These are phyloP conservation scores for Cherax quadricarinatus DNA, from an alignment of 1,140 invertebrate species.

Conservation along the genomic window DNA sequence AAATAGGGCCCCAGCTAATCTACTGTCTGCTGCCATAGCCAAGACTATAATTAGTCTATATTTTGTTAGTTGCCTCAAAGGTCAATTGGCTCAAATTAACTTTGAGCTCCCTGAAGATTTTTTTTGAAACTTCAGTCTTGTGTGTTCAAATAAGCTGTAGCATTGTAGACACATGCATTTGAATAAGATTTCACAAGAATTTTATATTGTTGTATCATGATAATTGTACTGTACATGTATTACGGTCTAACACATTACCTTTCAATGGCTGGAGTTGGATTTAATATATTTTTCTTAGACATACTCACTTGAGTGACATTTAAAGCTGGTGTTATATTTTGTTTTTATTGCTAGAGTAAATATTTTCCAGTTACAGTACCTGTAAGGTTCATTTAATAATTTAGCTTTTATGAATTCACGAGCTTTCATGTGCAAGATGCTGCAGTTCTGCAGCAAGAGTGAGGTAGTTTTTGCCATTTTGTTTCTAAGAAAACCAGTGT, in stretches of 20 bases:
- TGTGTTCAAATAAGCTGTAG: constrained; percentile 46
- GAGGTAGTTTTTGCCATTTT: not conserved
- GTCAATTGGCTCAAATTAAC: not conserved
- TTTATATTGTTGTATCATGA: constrained; percentile 26
- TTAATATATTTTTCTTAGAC: constrained; percentile 17
- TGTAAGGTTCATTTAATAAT: constrained; percentile 14
- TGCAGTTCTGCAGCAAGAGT: not conserved
- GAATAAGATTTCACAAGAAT: constrained; percentile 51
- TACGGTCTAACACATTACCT: constrained; percentile 43
- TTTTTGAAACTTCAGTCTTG: constrained; percentile 37
- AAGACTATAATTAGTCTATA: constrained; percentile 15
- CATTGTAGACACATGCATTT: constrained; percentile 33
- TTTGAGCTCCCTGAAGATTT: not conserved
- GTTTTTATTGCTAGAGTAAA: constrained; percentile 1
- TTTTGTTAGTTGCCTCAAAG: not conserved
- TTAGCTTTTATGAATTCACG: not conserved
- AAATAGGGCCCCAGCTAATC: not conserved
- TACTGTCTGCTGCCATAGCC: constrained; percentile 33
- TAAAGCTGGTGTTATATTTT: constrained; percentile 27
- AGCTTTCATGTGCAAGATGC: not conserved
- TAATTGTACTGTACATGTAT: constrained; percentile 16
- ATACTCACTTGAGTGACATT: constrained; percentile 35
- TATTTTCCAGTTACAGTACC: constrained; percentile 20
- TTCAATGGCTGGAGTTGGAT: constrained; percentile 8
- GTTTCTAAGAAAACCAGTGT: too few relatives aligned